Conservation (phyloP, 2,113 vertebrate species). For the Phylloscopus trochiloides region DNA sequence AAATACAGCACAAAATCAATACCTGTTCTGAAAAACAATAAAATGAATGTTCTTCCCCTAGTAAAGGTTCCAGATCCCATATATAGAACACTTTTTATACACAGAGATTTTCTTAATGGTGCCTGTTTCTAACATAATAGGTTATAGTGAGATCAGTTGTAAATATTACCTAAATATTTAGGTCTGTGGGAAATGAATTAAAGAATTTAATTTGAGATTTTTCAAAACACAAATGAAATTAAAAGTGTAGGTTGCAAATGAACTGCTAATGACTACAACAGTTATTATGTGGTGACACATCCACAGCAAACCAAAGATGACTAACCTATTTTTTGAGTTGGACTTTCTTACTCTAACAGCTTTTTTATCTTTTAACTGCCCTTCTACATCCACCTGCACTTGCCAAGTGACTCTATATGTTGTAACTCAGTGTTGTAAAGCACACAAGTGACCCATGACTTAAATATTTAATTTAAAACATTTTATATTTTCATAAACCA, state of each 20-base stretch:
- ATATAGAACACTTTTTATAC: background rate
- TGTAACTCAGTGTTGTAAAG: background rate
- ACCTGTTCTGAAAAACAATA: background rate
- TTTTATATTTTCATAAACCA: background rate
- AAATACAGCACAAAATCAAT: background rate
- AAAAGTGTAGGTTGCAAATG: background rate
- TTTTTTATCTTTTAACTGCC: background rate
- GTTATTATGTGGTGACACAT: background rate
- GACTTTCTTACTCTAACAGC: background rate
- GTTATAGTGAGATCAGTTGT: background rate
- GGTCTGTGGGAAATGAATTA: background rate
- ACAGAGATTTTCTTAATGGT: background rate
- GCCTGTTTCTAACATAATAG: background rate
- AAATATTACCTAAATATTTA: background rate
- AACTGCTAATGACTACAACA: background rate
- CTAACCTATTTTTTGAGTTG: background rate
- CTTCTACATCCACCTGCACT: background rate
- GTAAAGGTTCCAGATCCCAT: background rate
- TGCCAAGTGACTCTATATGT: background rate
- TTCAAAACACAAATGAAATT: background rate
- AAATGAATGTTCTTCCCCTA: accelerated
- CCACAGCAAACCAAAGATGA: background rate
- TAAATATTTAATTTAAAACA: background rate
- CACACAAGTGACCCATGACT: background rate
- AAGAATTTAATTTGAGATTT: background rate